These are phyloP conservation scores for Mustela lutreola DNA, from an alignment of 2,113 vertebrate genomes.

Conservation along the genomic window DNA sequence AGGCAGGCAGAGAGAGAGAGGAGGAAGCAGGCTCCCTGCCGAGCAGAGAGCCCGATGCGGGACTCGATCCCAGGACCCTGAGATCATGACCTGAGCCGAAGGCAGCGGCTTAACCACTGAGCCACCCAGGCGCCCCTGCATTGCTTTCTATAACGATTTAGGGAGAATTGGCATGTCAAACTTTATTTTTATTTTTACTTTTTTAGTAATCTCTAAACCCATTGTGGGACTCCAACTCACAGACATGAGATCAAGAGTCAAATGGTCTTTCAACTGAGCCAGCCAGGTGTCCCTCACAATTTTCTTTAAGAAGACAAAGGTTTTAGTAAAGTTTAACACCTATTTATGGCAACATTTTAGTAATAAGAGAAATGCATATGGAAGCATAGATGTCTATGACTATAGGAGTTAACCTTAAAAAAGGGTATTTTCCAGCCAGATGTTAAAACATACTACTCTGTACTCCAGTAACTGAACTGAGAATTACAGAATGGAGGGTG, in stretches of 20 bases:
- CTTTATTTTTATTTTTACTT: neutral
- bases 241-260: neutral
- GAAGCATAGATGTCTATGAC: neutral
- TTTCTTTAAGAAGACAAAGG: slow-evolving; percentile 16
- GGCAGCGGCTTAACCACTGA: no score
- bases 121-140: no score
- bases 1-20: no score
- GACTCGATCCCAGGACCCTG: no score
- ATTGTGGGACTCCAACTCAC: neutral
- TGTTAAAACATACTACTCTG: neutral
- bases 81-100: no score
- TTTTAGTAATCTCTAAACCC: neutral
- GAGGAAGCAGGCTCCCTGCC: no score
- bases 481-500: no score
- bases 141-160: neutral
- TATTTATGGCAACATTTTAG: neutral
- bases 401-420: neutral
- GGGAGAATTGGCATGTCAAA: neutral
- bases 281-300: neutral
- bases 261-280: neutral
- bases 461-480: no score
- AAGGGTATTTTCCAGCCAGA: neutral
- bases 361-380: neutral
- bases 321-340: neutral
- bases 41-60: no score